Evolutionary conservation across 2,888 invertebrate genomes (phyloP), one percentile per base, ranked within the genome.

Genomic region (Cactoblastis cactorum): DNA sequence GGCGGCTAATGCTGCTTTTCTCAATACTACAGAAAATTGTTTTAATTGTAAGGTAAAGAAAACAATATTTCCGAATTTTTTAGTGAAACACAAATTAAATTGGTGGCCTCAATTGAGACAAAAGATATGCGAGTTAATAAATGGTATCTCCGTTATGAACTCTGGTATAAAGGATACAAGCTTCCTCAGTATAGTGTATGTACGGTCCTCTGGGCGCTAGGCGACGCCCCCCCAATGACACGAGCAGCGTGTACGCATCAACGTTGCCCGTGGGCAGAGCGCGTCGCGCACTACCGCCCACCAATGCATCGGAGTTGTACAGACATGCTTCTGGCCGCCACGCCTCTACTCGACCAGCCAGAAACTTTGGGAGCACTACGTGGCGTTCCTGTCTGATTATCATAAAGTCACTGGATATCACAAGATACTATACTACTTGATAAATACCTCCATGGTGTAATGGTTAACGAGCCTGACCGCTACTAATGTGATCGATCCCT

Each of bases 331-430:
- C 92, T 5, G 93, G 75, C 22, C 94, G 93, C 88, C 97, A 99
- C 67, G 98, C 98, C 67, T 97, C 96, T 0, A 97, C 94, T 58
- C 96, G 95, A 62, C 94, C 93, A 39, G 95, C 93, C 52, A 99
- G 91, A 54, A 98, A 91, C 81, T 98, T 98, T 0, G 99, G 98
- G 66, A 99, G 95, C 2, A 99, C 95, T 41, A 98, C 95, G 80
- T 99, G 99, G 22, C 97, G 92, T 80, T 99, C 98, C 75, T 97
- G 97, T 71, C 97, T 35, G n/a, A 22, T 41, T n/a, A 19, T 35
- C 28, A 41, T 50, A 0, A 19, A 5, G 38, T 9, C 33, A 1
- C 5, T 28, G 8, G 1, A 47, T 45, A 22, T 41, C 32, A 17
- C 17, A 28, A n/a, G n/a, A n/a, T n/a, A n/a, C n/a, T n/a, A n/a